phyloP scores from a whole-genome alignment of 2,113 vertebrate genomes.

The Muscicapa adusta region DNA sequence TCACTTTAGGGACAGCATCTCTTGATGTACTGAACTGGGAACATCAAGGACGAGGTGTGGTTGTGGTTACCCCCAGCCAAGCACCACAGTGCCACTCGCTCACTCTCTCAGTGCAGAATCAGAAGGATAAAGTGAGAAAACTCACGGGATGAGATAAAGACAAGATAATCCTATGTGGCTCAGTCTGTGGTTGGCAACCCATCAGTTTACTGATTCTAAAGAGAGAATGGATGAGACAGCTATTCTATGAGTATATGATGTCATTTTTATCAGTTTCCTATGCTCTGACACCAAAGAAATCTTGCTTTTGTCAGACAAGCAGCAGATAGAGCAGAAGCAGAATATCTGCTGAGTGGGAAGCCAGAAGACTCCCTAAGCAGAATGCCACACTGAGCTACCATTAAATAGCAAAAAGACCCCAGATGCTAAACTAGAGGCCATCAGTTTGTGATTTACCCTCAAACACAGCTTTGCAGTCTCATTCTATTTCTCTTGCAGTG shows the following conservation, averaged over 20 bases:
- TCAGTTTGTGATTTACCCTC: background rate
- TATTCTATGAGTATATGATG: background rate
- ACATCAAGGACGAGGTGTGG: background rate
- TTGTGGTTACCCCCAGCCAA: background rate
- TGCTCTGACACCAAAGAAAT: background rate
- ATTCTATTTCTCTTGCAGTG: conserved; percentile 40
- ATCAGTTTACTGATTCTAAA: background rate
- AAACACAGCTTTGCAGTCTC: background rate
- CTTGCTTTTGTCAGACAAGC: background rate
- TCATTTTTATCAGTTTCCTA: background rate
- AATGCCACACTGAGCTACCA: background rate
- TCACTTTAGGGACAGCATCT: background rate
- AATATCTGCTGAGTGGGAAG: background rate
- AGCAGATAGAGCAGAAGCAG: background rate
- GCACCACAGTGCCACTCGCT: rapidly evolving
- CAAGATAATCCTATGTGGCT: background rate
- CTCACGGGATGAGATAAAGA: background rate
- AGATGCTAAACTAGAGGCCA: background rate
- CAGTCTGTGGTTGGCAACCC: background rate
- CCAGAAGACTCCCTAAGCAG: background rate
- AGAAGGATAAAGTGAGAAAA: background rate
- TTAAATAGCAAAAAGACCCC: background rate
- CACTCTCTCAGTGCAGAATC: background rate
- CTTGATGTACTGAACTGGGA: background rate
- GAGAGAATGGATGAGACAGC: background rate